Base-by-base conservation (phyloP, 2,113 vertebrate genomes). In the Vidua chalybeata region DNA sequence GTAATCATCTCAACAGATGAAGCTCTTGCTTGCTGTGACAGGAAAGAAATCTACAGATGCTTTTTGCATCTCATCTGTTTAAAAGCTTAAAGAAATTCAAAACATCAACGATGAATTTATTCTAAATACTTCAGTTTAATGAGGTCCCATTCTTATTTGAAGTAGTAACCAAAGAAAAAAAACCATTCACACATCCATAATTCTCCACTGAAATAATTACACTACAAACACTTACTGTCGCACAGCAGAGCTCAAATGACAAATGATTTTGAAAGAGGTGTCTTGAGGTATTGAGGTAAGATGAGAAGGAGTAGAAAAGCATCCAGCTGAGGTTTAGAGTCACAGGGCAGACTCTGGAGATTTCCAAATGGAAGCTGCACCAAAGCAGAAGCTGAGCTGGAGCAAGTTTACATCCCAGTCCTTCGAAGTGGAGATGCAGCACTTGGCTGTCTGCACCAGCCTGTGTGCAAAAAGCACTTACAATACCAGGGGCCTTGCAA, bases 211-310 rank as follows among this genome's bases (percentile, higher is more conserved):
- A 63, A 67, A 77, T 76, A 59, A 88, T 31, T 46, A 27, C 45
- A 49, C 11, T 59, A 39, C 35, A 55, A 74, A 55, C 68, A 96
- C 93, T 97, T 87, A 96, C 93, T 80, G 79, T 95, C 85, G 64
- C 64, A 48, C 68, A 64, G 88, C 48, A 93, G 88, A 94, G 79
- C 55, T 90, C 68, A 78, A 82, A 82, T 3, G 18, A 51, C 74
- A 81, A 81, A 43, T 11, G 7, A 71, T 52, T 95, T 80, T 48
- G 59, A 68, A 83, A 83, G 27, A 55, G 64, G 28, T 63, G 31
- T 30, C 72, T 66, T 63, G 59, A 84, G 17, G 58, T 48, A 43
- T 45, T 49, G 63, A 83, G 11, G 22, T 56, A 81, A 77, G 35
- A 28, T 7, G 46, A 59, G 23, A 72, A 46, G 22, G 30, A 92